phyloP scores from a whole-genome alignment of 1,140 invertebrate species.

The Patella vulgata region DNA sequence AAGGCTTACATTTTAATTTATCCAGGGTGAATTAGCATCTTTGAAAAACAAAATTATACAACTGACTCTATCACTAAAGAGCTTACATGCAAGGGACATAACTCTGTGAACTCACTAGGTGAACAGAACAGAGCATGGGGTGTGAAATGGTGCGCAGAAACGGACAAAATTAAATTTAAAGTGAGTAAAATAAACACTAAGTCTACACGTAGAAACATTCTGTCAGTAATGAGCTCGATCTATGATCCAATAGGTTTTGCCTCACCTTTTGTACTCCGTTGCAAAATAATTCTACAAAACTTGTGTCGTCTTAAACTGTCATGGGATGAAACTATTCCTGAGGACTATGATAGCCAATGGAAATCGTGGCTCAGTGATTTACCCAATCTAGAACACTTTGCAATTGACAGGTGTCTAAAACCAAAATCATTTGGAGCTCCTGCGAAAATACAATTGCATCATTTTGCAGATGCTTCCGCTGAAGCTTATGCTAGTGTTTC shows the following conservation, averaged over 20 bases:
- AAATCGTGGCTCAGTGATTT: conserved; percentile 14
- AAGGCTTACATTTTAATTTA: no score
- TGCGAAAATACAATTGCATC: background rate
- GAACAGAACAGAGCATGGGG: no score
- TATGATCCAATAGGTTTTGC: conserved; percentile 30
- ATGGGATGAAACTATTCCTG: conserved; percentile 28
- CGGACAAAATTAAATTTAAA: no score
- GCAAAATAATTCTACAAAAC: conserved; percentile 23
- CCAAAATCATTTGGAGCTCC: background rate
- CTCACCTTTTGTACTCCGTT: conserved; percentile 15
- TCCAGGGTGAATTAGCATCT: no score
- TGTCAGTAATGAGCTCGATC: conserved; percentile 16
- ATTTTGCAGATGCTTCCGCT: conserved; percentile 5
- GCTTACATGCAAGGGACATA: no score
- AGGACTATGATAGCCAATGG: background rate
- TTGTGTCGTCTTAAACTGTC: conserved; percentile 4
- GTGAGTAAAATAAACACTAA: no score
- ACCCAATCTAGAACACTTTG: background rate
- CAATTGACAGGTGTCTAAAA: conserved; percentile 5
- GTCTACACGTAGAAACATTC: conserved; percentile 9
- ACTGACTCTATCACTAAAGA: no score
- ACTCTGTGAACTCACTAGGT: no score
- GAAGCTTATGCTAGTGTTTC: conserved; percentile 13
- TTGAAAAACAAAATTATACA: no score
- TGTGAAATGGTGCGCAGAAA: no score